phyloP scores from a whole-genome alignment of 2,888 invertebrate genomes.

The Sinopyrophorus schimmeli region DNA sequence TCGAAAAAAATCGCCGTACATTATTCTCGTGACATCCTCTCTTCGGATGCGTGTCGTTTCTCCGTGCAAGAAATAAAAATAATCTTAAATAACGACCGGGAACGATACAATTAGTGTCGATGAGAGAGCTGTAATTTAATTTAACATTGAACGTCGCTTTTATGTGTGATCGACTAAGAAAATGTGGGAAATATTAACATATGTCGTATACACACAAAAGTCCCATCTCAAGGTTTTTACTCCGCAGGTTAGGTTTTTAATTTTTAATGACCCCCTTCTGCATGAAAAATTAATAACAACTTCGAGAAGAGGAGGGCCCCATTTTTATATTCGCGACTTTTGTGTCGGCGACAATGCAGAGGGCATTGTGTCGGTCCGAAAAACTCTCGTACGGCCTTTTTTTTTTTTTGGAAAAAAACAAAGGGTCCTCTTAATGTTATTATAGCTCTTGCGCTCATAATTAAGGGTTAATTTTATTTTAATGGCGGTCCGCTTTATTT shows the following conservation, averaged over 20 bases:
- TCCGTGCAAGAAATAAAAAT: conserved; percentile 17
- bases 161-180: conserved; percentile 11
- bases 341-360: too few species aligned
- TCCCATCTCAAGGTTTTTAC: conserved; percentile 13
- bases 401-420: too few species aligned
- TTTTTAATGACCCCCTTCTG: conserved; percentile 1
- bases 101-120: conserved; percentile 18
- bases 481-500: too few species aligned
- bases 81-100: conserved; percentile 10
- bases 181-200: conserved; percentile 24
- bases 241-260: neutral
- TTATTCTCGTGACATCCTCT: conserved; percentile 4
- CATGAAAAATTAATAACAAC: conserved; percentile 16
- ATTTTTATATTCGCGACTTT: conserved; percentile 24
- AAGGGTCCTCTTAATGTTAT: too few species aligned
- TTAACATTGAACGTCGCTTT: conserved; percentile 19
- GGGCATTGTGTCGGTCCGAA: too few species aligned
- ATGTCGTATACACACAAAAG: conserved; percentile 12
- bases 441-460: too few species aligned
- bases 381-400: too few species aligned
- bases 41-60: too few species aligned
- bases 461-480: too few species aligned
- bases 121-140: conserved; percentile 22
- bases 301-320: conserved; percentile 2
- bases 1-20: too few species aligned